Evolutionary conservation across 2,888 invertebrate genomes (phyloP).

Genomic region (Pyrocoelia pectoralis): DNA sequence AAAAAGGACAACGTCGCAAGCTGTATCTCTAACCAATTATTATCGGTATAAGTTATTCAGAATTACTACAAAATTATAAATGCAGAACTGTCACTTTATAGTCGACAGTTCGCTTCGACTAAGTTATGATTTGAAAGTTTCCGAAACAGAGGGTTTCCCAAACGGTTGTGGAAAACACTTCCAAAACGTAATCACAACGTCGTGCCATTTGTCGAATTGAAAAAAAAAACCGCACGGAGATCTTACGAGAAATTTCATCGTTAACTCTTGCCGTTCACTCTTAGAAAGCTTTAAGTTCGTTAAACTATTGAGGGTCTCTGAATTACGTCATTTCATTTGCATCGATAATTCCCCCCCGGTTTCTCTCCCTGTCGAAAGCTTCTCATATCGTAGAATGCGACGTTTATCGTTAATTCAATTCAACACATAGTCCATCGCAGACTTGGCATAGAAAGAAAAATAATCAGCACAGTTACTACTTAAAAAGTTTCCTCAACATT

Average conservation of each 20-base stretch:
- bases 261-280: background rate
- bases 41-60: constrained; percentile 42
- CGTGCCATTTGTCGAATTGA: too few relatives aligned
- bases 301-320: constrained; percentile 35
- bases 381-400: constrained; percentile 39
- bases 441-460: constrained; percentile 25
- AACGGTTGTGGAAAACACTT: too few relatives aligned
- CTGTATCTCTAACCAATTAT: constrained; percentile 32
- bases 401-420: constrained; percentile 39
- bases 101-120: constrained; percentile 40
- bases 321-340: constrained; percentile 41
- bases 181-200: too few relatives aligned
- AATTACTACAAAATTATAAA: constrained; percentile 42
- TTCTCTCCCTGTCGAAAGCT: constrained; percentile 40
- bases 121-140: constrained; percentile 41
- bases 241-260: too few relatives aligned
- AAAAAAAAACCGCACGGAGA: too few relatives aligned
- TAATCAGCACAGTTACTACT: too few relatives aligned
- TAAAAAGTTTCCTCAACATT: too few relatives aligned
- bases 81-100: constrained; percentile 43
- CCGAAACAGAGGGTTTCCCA: constrained; percentile 33
- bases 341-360: constrained; percentile 45
- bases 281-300: background rate
- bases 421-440: constrained; percentile 33
- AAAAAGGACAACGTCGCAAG: too few relatives aligned